phyloP scores from a whole-genome alignment of 2,797 vertebrate genomes.

The Schizopygopsis pylzovi region DNA sequence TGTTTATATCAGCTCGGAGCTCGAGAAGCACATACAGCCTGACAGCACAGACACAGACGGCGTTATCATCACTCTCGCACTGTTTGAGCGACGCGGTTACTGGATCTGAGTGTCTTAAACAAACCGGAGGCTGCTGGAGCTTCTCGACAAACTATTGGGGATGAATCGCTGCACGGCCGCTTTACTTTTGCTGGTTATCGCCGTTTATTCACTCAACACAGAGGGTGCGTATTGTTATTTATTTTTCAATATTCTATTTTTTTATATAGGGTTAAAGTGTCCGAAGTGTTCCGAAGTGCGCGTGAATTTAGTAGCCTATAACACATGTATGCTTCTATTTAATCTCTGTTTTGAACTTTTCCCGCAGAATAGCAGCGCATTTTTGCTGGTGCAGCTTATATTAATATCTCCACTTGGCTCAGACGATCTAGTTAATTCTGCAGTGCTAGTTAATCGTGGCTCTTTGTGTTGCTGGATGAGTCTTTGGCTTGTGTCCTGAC shows the following conservation, averaged over 20 bases:
- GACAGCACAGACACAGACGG: neutral
- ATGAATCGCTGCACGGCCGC: constrained; percentile 90
- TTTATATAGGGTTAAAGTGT: neutral
- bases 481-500: constrained; percentile 48
- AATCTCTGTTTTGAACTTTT: constrained; percentile 13
- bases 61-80: neutral
- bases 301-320: neutral
- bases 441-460: constrained; percentile 33
- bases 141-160: constrained; percentile 55
- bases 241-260: neutral
- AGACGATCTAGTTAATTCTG: constrained; percentile 25
- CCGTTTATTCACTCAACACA: constrained; percentile 82
- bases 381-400: constrained; percentile 7
- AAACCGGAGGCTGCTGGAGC: constrained; percentile 41
- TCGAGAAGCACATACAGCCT: constrained; percentile 40
- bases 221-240: constrained; percentile 76
- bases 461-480: constrained; percentile 53
- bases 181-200: constrained; percentile 87
- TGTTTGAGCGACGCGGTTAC: constrained; percentile 30
- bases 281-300: neutral
- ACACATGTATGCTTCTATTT: neutral
- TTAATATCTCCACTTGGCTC: neutral
- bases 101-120: constrained; percentile 22
- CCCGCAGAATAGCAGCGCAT: constrained; percentile 4
- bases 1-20: constrained; percentile 84